phyloP scores from a whole-genome alignment of 1,140 invertebrate species.

The Drosophila nebulosa region DNA sequence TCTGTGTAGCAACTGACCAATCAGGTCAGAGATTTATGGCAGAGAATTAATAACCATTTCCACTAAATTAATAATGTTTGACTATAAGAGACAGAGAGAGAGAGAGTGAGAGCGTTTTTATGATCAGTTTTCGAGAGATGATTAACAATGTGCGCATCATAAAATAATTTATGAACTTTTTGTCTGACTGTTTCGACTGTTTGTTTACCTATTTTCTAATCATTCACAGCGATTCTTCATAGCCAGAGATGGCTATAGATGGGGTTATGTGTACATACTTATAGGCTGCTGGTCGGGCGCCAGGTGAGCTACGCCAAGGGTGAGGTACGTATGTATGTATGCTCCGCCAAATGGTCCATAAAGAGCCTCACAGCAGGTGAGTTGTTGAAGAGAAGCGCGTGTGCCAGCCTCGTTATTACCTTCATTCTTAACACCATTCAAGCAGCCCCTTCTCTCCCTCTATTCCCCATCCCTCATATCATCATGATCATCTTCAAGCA shows the following conservation, averaged over 20 bases:
- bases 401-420: slow-evolving; percentile 70
- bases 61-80: slow-evolving; percentile 69
- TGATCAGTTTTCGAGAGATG: slow-evolving; percentile 38
- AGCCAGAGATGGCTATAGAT: background rate
- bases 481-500: slow-evolving; percentile 38
- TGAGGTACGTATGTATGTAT: slow-evolving; percentile 9
- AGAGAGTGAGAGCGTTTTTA: slow-evolving; percentile 6
- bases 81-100: too few relatives aligned
- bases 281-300: slow-evolving; percentile 33
- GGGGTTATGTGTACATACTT: background rate
- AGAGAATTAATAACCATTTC: slow-evolving; percentile 72
- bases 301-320: slow-evolving; percentile 8
- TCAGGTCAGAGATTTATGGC: slow-evolving; percentile 56
- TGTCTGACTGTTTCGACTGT: background rate
- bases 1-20: slow-evolving; percentile 4
- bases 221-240: slow-evolving; percentile 25
- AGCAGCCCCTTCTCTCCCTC: background rate
- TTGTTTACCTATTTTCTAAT: slow-evolving; percentile 62
- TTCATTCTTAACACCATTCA: slow-evolving; percentile 72
- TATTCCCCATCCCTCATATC: background rate
- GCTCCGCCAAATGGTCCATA: slow-evolving; percentile 7
- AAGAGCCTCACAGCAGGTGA: slow-evolving; percentile 60
- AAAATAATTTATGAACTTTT: slow-evolving; percentile 42
- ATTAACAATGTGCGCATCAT: slow-evolving; percentile 69
- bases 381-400: slow-evolving; percentile 57